phyloP scores from a whole-genome alignment of 2,797 vertebrate species.

The Anomalospiza imberbis region DNA sequence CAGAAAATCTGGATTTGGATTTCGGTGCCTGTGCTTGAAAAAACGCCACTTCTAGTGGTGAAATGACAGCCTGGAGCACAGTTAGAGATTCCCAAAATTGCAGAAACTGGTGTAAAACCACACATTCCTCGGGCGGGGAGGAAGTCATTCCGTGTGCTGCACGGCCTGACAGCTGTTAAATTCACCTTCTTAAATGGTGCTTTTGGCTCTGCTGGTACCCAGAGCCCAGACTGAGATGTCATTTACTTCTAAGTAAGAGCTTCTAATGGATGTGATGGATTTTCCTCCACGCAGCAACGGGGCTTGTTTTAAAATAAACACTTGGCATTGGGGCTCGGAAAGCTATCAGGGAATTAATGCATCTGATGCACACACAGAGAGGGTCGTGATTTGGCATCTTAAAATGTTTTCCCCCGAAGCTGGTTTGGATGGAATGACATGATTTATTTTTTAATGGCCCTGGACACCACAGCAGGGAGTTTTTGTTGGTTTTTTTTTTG shows the following conservation, averaged over 20 bases:
- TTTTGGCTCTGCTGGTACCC: neutral
- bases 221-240: neutral
- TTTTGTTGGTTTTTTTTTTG: neutral
- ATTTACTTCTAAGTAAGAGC: neutral
- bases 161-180: neutral
- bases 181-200: neutral
- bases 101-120: neutral
- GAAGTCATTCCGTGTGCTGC: accelerated
- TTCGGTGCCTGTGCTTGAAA: neutral
- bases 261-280: neutral
- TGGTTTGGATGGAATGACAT: neutral
- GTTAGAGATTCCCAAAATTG: neutral
- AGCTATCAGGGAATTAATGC: neutral
- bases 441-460: conserved; percentile 4
- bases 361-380: neutral
- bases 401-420: neutral
- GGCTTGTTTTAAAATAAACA: conserved; percentile 21
- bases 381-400: neutral
- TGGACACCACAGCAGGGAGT: neutral
- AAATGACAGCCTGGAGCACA: neutral
- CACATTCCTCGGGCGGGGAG: accelerated
- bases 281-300: neutral
- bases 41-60: neutral
- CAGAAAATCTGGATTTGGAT: neutral
- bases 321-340: neutral